Base-by-base conservation (phyloP, 2,888 invertebrate genomes). In the Pegoplata infirma region DNA sequence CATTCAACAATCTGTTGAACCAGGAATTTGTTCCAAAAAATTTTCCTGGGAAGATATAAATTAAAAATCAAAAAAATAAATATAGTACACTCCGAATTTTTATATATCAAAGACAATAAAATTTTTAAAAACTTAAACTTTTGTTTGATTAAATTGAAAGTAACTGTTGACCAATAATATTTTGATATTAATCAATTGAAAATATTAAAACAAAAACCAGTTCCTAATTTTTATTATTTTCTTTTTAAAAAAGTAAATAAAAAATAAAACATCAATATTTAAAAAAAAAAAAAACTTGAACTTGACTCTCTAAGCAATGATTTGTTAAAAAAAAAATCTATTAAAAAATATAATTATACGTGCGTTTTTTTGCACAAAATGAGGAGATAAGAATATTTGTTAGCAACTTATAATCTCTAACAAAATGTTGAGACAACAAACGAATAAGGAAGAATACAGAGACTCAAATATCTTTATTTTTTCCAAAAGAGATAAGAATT, bases 271-370 rank as follows among this genome's bases (percentile, higher is more conserved):
- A 55, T 36, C 6, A 44, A 7, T 21, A 40, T 17, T 40, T 8
- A 28, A 63, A 66, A 59, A n/a, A 66, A 46, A 63, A 16, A 56
- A 58, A 55, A 72, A 79, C 79, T 75, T 79, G 79, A 79, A 79
- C 79, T 72, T 79, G 69, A 66, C 71, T 64, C 61, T 71, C 71
- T 63, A 55, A 71, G 21, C 59, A 55, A 61, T 66, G 63, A 58
- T 53, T 73, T 51, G 36, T 10, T 10, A 36, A 36, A 36, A 32
- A 32, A 32, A 12, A 36, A 36, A 40, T 4, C 12, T 40, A 40
- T n/a, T 59, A 68, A 51, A 61, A 58, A 58, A 36, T 56, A 21
- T 8, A 46, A 5, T 17, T 47, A 3, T 17, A 59, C 53, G 17
- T 56, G 53, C 16, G 25, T 68, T 56, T 58, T 8, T 19, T 17